phyloP scores from a whole-genome alignment of 2,113 vertebrate genomes.

The Leucoraja erinaceus region DNA sequence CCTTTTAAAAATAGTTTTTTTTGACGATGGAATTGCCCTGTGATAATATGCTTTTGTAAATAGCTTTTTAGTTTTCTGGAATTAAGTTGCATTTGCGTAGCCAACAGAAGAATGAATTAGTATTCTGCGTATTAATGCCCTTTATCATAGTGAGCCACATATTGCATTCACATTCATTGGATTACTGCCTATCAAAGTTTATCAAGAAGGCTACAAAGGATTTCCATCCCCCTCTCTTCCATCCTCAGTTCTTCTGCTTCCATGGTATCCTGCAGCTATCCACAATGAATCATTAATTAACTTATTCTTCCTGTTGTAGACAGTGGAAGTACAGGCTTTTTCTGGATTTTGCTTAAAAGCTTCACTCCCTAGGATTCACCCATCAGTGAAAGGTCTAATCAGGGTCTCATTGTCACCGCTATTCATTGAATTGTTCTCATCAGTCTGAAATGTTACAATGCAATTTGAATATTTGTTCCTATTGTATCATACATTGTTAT shows the following conservation, averaged over 20 bases:
- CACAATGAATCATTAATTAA: constrained; percentile 22
- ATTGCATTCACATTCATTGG: background rate
- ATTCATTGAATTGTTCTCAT: constrained; percentile 12
- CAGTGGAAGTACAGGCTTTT: background rate
- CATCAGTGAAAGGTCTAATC: constrained; percentile 28
- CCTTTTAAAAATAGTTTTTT: background rate
- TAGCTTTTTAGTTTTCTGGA: background rate
- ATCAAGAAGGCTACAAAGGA: background rate
- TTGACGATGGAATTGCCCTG: background rate
- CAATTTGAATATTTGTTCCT: background rate
- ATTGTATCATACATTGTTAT: background rate
- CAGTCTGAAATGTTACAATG: background rate
- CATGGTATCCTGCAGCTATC: background rate
- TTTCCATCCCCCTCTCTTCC: background rate
- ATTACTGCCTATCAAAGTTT: background rate
- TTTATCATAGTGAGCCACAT: background rate
- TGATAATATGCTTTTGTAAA: background rate
- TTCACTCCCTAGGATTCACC: constrained; percentile 7
- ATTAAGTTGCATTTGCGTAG: background rate
- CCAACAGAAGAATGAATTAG: background rate
- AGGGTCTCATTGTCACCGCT: constrained; percentile 10
- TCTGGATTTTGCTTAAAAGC: background rate
- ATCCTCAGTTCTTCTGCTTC: background rate
- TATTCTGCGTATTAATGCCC: no score
- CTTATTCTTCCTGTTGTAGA: background rate